These are phyloP conservation scores for Poeciliopsis presidionis DNA, from an alignment of 2,797 vertebrate genomes.

Conservation along the genomic window DNA sequence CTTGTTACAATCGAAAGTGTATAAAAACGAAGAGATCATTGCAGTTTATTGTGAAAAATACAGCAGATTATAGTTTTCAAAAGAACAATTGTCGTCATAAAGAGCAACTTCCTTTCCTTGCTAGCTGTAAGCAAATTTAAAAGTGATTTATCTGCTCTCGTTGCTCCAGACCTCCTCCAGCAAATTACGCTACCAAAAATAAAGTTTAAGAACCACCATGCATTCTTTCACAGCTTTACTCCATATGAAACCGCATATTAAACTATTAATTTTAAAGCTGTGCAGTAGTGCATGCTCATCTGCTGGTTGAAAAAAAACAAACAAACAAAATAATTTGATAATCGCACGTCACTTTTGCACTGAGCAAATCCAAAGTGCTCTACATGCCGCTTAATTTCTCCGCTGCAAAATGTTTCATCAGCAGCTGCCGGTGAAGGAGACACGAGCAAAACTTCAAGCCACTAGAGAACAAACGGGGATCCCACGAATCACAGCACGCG, in stretches of 20 bases:
- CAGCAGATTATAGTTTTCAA: not conserved
- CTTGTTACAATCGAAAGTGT: not conserved
- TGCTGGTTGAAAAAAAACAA: not conserved
- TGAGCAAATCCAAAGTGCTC: not conserved
- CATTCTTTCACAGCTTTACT: not conserved
- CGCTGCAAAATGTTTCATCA: not conserved
- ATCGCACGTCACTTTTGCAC: not conserved
- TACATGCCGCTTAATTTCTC: not conserved
- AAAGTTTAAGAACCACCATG: not conserved
- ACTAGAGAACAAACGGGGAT: not conserved
- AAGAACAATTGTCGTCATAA: not conserved
- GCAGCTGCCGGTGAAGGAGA: conserved; percentile 8
- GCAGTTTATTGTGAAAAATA: not conserved
- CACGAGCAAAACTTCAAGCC: conserved; percentile 4
- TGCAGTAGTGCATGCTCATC: not conserved
- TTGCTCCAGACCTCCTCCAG: not conserved
- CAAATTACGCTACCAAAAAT: not conserved
- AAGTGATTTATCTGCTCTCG: not conserved
- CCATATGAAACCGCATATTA: not conserved
- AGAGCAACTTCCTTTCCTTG: not conserved
- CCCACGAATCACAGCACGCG: not conserved
- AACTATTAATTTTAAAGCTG: not conserved
- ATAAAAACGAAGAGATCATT: not conserved
- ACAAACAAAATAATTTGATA: not conserved
- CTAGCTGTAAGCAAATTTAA: not conserved